These are phyloP conservation scores for Hydropotes inermis DNA, from an alignment of 2,113 vertebrate genomes.

Conservation along the genomic window DNA sequence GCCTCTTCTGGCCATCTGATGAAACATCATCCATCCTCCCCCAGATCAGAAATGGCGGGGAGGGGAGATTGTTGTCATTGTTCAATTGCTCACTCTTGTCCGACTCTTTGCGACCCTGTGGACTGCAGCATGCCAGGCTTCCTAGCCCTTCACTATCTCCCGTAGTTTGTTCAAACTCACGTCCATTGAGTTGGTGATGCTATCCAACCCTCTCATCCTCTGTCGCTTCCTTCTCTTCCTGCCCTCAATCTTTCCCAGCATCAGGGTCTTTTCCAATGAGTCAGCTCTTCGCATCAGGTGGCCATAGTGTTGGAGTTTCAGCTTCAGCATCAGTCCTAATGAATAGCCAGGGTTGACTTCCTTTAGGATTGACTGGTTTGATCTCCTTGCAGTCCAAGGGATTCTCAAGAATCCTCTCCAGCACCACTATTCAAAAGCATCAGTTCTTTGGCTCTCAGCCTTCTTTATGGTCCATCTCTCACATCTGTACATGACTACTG, in stretches of 20 bases:
- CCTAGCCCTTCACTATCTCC: background rate
- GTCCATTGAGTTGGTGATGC: background rate
- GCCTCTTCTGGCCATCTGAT: background rate
- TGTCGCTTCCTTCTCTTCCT: background rate
- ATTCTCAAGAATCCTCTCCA: background rate
- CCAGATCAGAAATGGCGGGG: rapidly evolving
- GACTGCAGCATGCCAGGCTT: background rate
- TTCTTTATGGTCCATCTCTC: background rate
- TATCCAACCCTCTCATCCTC: background rate
- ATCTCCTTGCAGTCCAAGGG: background rate
- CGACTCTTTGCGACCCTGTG: background rate
- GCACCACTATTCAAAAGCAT: background rate
- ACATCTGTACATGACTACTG: background rate
- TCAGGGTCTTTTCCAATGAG: background rate
- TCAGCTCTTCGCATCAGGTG: background rate
- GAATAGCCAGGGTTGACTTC: background rate
- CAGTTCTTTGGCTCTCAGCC: background rate
- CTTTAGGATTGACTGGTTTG: background rate
- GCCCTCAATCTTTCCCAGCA: background rate
- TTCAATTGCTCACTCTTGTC: background rate
- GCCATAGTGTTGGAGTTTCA: background rate
- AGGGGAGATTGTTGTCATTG: background rate
- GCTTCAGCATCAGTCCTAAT: background rate
- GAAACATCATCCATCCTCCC: rapidly evolving
- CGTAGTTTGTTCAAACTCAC: background rate